These are phyloP conservation scores for Leptonema lineaticorne DNA, from an alignment of 1,140 invertebrate genomes.

Conservation along the genomic window DNA sequence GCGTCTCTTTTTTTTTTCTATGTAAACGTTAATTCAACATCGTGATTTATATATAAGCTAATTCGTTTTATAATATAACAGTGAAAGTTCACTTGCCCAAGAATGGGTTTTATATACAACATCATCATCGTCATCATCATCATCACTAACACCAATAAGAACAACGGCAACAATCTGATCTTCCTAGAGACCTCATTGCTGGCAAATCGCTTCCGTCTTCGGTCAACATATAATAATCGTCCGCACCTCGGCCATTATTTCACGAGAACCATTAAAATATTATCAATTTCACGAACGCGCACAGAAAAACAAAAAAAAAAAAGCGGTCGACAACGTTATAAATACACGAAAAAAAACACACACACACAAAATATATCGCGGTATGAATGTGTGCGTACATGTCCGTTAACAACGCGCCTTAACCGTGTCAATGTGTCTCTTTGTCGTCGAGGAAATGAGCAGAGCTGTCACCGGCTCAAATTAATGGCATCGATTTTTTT, in stretches of 20 bases:
- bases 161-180: not conserved
- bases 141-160: no score
- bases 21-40: no score
- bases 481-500: conserved; percentile 8
- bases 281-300: not conserved
- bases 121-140: no score
- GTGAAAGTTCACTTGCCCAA: conserved; percentile 16
- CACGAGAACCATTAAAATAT: not conserved
- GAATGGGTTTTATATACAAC: no score
- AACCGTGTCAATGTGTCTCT: conserved; percentile 19
- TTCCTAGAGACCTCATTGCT: conserved; percentile 6
- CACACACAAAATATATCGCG: not conserved
- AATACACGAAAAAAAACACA: not conserved
- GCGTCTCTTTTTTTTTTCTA: no score
- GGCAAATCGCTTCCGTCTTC: conserved; percentile 18
- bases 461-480: conserved; percentile 1
- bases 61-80: conserved; percentile 18
- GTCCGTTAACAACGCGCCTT: not conserved
- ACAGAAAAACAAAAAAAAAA: no score
- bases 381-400: not conserved
- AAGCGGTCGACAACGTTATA: no score
- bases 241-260: not conserved
- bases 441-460: conserved; percentile 10
- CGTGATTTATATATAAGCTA: conserved; percentile 4
- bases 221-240: not conserved